These are phyloP conservation scores for Tenebrio molitor DNA, from an alignment of 1,140 invertebrate species.

Conservation along the genomic window DNA sequence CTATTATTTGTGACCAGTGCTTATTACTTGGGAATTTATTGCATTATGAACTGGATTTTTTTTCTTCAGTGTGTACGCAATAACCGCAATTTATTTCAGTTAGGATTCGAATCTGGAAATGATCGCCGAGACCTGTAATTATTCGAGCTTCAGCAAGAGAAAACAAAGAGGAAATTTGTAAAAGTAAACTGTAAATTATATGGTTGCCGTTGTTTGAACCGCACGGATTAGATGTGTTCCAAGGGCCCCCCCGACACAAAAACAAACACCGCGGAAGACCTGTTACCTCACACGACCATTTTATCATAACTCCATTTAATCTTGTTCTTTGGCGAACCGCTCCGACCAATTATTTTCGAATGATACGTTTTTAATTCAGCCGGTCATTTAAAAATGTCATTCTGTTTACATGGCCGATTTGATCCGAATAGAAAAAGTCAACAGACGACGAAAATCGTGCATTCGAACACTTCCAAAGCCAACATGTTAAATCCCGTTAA, in stretches of 20 bases:
- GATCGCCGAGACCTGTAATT: not conserved
- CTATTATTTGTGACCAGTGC: slow-evolving; percentile 11
- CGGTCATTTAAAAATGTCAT: slow-evolving; percentile 6
- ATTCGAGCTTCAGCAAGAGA: not conserved
- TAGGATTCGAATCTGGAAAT: slow-evolving; percentile 13
- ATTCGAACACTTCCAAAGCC: not conserved
- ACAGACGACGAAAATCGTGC: not conserved
- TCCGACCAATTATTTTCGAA: slow-evolving; percentile 22
- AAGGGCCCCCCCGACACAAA: not conserved
- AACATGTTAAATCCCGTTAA: slow-evolving; percentile 14
- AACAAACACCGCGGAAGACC: slow-evolving; percentile 6
- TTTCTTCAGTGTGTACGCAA: not conserved
- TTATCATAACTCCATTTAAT: slow-evolving; percentile 23
- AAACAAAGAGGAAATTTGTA: slow-evolving; percentile 26
- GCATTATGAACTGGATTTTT: not conserved
- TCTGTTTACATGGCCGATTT: slow-evolving; percentile 20
- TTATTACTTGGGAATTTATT: slow-evolving; percentile 29
- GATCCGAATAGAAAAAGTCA: not conserved
- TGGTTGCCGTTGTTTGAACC: slow-evolving; percentile 3
- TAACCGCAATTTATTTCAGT: slow-evolving; percentile 20
- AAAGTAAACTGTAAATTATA: slow-evolving; percentile 34
- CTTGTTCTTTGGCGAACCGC: not conserved
- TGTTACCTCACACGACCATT: slow-evolving; percentile 19
- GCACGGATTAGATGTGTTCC: slow-evolving; percentile 7
- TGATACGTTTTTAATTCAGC: slow-evolving; percentile 22